Conservation (phyloP, 2,888 invertebrate species). For the Athetis lepigone region DNA sequence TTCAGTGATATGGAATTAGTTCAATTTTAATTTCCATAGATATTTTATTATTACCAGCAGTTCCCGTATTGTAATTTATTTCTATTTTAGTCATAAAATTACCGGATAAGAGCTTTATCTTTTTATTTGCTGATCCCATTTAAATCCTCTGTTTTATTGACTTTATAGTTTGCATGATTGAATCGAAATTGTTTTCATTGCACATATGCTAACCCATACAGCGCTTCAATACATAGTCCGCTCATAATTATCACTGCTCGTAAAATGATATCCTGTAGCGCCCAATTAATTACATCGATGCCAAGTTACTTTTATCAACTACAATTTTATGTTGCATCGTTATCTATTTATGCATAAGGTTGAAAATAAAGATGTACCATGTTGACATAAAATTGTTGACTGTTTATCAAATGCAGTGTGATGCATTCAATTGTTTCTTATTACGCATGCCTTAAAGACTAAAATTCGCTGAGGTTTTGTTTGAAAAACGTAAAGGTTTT, state of each 20-base stretch:
- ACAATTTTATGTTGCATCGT: conserved; percentile 6
- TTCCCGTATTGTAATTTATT: background rate
- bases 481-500: conserved; percentile 64
- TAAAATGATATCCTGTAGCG: conserved; percentile 75
- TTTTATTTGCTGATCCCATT: conserved; percentile 29
- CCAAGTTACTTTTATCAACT: conserved; percentile 42
- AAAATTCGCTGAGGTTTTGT: conserved; percentile 54
- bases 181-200: conserved; percentile 54
- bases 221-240: too few species aligned
- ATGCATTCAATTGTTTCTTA: conserved; percentile 59
- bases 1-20: background rate
- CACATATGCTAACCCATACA: conserved; percentile 50
- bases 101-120: conserved; percentile 4
- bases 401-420: conserved; percentile 37
- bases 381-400: conserved; percentile 35
- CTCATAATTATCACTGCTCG: conserved; percentile 70
- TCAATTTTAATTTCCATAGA: background rate
- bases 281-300: conserved; percentile 73
- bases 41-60: background rate
- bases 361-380: conserved; percentile 56
- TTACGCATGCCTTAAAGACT: conserved; percentile 58
- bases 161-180: conserved; percentile 40
- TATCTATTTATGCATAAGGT: conserved; percentile 56
- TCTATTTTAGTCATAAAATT: background rate
- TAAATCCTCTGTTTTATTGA: conserved; percentile 27